A percentile compares a stretch with the other conserved stretches of the same genome.
phyloP scores from a whole-genome alignment of 2,888 invertebrate genomes.

The Hirtodrosophila cameraria region DNA sequence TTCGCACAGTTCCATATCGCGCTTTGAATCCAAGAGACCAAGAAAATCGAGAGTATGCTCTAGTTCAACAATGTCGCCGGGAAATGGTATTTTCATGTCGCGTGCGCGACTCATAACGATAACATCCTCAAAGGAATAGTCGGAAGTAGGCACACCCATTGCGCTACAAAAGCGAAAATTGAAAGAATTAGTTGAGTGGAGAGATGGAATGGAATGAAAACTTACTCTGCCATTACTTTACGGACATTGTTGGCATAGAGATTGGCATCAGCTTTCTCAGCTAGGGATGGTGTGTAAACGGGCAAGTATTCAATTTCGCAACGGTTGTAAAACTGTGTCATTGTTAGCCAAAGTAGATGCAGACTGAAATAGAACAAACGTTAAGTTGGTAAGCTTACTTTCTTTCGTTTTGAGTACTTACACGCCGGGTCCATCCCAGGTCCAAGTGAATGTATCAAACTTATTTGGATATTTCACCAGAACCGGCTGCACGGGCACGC shows the following conservation, averaged over 20 bases:
- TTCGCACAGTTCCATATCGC: constrained; percentile 84
- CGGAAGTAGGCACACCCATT: constrained; percentile 92
- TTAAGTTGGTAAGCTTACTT: too few relatives aligned
- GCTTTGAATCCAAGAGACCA: constrained; percentile 87
- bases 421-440: constrained; percentile 97
- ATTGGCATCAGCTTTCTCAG: constrained; percentile 93
- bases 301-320: constrained; percentile 97
- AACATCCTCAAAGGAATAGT: constrained; percentile 97
- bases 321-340: constrained; percentile 93
- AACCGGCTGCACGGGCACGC: constrained; percentile 97
- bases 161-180: constrained; percentile 86
- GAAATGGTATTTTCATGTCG: constrained; percentile 91
- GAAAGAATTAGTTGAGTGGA: neutral
- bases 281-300: constrained; percentile 94
- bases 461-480: constrained; percentile 95
- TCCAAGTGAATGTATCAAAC: constrained; percentile 95
- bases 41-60: constrained; percentile 90
- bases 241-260: constrained; percentile 95
- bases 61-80: constrained; percentile 90
- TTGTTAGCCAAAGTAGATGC: constrained; percentile 93
- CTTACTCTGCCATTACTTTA: constrained; percentile 95
- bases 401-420: constrained; percentile 88
- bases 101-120: constrained; percentile 93
- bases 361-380: constrained; percentile 86
- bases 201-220: constrained; percentile 40